These are phyloP conservation scores for Protonibea diacanthus DNA, from an alignment of 2,797 vertebrate genomes.

Conservation along the genomic window DNA sequence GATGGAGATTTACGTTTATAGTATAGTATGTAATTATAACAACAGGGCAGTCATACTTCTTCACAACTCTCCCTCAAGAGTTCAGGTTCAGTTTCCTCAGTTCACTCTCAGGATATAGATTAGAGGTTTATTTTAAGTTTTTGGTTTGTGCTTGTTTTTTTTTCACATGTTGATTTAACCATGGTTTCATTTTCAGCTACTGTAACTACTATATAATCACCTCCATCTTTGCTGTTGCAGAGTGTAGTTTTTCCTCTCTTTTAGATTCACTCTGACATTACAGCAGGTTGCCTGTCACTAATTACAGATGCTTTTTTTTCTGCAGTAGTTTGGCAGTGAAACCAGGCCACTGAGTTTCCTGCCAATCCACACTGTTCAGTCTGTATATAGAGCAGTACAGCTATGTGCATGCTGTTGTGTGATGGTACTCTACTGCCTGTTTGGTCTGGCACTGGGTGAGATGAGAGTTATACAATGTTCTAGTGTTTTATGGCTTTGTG, in stretches of 20 bases:
- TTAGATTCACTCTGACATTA: conserved; percentile 47
- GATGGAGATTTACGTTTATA: not conserved
- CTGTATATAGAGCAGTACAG: conserved; percentile 37
- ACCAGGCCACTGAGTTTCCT: conserved; percentile 28
- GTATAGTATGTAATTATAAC: not conserved
- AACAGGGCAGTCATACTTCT: not conserved
- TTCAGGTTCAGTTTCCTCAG: not conserved
- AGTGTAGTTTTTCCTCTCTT: conserved; percentile 18
- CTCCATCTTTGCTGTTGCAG: conserved; percentile 5
- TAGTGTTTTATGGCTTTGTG: conserved; percentile 1
- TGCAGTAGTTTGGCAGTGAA: conserved; percentile 31
- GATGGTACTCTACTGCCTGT: not conserved
- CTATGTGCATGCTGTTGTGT: conserved; percentile 16
- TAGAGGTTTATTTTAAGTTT: not conserved
- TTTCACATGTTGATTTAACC: conserved; percentile 2
- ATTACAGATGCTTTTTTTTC: conserved; percentile 57
- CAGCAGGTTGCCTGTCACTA: conserved; percentile 45
- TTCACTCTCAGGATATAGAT: not conserved
- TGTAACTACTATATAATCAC: conserved; percentile 45
- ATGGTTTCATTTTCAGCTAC: conserved; percentile 29
- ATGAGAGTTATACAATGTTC: not conserved
- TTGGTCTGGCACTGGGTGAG: conserved; percentile 6
- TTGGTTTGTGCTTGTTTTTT: conserved; percentile 17
- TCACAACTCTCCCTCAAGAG: not conserved
- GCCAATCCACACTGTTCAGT: conserved; percentile 28